These are phyloP conservation scores for Amia ocellicauda DNA, from an alignment of 2,113 vertebrate genomes.

Conservation along the genomic window DNA sequence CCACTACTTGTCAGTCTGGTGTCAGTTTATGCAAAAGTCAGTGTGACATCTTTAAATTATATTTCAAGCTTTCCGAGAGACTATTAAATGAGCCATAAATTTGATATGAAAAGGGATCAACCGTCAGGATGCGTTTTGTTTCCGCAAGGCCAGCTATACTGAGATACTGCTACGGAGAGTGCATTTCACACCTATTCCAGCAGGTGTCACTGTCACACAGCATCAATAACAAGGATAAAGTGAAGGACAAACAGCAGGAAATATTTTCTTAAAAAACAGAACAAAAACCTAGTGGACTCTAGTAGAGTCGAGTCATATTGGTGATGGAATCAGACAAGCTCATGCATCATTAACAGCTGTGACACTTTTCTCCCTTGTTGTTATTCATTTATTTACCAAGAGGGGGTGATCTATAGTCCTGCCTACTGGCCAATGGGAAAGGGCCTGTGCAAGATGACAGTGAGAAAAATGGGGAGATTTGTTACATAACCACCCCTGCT, in stretches of 20 bases:
- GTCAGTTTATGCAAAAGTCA: no score
- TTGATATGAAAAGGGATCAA: no score
- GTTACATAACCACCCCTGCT: not conserved
- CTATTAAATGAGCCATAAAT: no score
- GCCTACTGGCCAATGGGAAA: not conserved
- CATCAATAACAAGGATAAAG: not conserved
- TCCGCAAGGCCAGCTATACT: no score
- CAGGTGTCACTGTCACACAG: slow-evolving; percentile 15
- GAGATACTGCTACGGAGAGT: not conserved
- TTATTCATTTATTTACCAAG: not conserved
- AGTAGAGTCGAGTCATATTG: not conserved
- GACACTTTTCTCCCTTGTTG: not conserved
- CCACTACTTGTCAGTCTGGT: no score
- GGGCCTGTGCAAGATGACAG: not conserved
- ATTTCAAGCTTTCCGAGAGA: no score
- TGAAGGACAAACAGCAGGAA: not conserved
- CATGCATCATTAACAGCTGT: not conserved
- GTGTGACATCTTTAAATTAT: no score
- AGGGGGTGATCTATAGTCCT: not conserved
- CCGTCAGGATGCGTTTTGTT: no score
- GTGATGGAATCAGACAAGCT: not conserved
- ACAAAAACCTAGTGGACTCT: not conserved
- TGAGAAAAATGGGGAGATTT: not conserved
- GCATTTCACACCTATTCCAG: slow-evolving; percentile 6
- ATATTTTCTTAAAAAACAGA: slow-evolving; percentile 6